phyloP scores from a whole-genome alignment of 2,888 invertebrate species.

The Lasioglossum marginatum region DNA sequence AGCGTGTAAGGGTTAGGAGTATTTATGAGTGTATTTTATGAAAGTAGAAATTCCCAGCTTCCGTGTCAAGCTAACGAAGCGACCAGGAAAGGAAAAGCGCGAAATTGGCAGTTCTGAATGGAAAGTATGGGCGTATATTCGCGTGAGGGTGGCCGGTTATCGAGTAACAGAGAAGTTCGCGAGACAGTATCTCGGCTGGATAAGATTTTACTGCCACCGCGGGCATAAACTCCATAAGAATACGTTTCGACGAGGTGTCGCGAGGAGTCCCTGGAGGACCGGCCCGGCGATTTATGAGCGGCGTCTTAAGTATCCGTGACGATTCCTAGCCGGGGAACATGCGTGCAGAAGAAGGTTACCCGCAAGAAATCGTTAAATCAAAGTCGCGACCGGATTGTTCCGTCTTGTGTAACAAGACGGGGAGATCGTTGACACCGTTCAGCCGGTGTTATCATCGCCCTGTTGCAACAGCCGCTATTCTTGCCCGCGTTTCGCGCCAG shows the following conservation, averaged over 20 bases:
- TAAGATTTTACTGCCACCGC: conserved; percentile 66
- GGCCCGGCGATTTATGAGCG: conserved; percentile 66
- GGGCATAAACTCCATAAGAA: conserved; percentile 69
- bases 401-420: conserved; percentile 54
- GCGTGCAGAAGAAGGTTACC: conserved; percentile 41
- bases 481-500: conserved; percentile 42
- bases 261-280: conserved; percentile 52
- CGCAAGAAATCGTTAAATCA: conserved; percentile 57
- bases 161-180: conserved; percentile 36
- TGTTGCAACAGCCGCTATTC: conserved; percentile 53
- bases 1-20: background rate
- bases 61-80: background rate
- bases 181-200: conserved; percentile 57
- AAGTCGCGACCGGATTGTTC: conserved; percentile 44
- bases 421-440: conserved; percentile 58
- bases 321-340: conserved; percentile 43
- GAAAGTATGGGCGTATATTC: background rate
- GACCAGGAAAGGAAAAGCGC: background rate
- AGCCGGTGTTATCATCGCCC: conserved; percentile 45
- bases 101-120: background rate
- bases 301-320: conserved; percentile 56
- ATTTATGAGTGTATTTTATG: background rate
- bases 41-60: background rate
- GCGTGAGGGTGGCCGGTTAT: conserved; percentile 29
- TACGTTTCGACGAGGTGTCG: conserved; percentile 72